Base-by-base conservation (phyloP, 2,888 invertebrate species). In the Latheticus oryzae region DNA sequence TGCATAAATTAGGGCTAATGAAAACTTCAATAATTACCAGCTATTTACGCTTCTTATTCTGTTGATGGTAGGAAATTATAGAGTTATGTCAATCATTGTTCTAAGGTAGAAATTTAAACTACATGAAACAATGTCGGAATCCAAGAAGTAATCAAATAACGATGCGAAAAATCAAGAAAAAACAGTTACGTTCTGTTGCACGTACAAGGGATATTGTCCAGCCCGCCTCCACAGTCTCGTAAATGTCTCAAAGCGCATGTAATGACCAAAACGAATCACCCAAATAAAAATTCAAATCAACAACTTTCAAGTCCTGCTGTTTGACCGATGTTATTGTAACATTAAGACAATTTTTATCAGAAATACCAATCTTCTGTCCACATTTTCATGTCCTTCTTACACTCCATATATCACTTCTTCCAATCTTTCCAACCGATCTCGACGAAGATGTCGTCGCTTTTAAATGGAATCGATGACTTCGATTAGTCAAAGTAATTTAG, bases 351-450 rank as follows among this genome's bases (percentile, higher is more conserved):
- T 28, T 45, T 54, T 54, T 54, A 54, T 54, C 53, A 9, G 21
- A 30, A 45, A 54, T 54, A 28, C 53, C 53, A 30, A 54, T 54
- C 53, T 54, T 5, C 43, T 53, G 53, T 53, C 53, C 53, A 38
- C 53, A 28, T 54, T 54, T 54, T 37, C 45, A 35, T 35, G 45
- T 54, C 26, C 53, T 45, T 45, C 53, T 54, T 54, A 54, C 53
- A 54, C 53, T 35, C 53, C 23, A 54, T 54, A 54, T 37, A 12
- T 54, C 53, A 54, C 53, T 33, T 15, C 30, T 5, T 42, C 15
- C n/a, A 21, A 52, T 54, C 53, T 54, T 13, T 12, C 1, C n/a
- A 19, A 19, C 21, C 15, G 26, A 16, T 45, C n/a, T n/a, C 19
- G 37, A 37, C 16, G 19, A 35, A 13, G 11, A 12, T 37, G 8